These are phyloP conservation scores for Plemyria rubiginata DNA, from an alignment of 2,888 invertebrate genomes.

Conservation along the genomic window DNA sequence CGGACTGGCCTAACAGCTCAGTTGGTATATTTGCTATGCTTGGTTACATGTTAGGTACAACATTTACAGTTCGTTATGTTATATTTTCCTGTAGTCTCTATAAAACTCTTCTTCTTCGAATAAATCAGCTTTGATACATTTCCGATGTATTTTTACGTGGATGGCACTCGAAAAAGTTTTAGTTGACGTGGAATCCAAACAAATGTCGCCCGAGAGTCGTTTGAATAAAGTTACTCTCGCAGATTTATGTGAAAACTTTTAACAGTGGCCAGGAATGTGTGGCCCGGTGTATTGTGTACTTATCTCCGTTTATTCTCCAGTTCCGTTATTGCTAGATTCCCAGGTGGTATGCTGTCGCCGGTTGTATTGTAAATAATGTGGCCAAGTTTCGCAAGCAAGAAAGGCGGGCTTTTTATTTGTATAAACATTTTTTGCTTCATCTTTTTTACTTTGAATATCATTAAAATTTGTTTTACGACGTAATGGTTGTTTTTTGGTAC, in stretches of 20 bases:
- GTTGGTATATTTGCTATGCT: too few species aligned
- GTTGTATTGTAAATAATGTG: constrained; percentile 47
- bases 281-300: constrained; percentile 69
- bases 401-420: constrained; percentile 21
- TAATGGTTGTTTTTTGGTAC: background rate
- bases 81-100: background rate
- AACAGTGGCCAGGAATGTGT: constrained; percentile 64
- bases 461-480: background rate
- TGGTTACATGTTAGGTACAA: too few species aligned
- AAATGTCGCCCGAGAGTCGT: constrained; percentile 82
- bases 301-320: constrained; percentile 62
- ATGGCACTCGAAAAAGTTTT: constrained; percentile 54
- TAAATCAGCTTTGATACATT: constrained; percentile 14
- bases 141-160: constrained; percentile 20
- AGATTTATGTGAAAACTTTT: constrained; percentile 82
- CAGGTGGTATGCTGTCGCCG: constrained; percentile 53
- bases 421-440: constrained; percentile 26
- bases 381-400: constrained; percentile 38
- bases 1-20: too few species aligned
- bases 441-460: constrained; percentile 46
- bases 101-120: background rate
- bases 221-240: constrained; percentile 80
- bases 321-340: constrained; percentile 66
- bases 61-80: background rate
- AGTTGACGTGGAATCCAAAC: constrained; percentile 77